These are phyloP conservation scores for Sogatella furcifera DNA, from an alignment of 1,140 invertebrate species.

Conservation along the genomic window DNA sequence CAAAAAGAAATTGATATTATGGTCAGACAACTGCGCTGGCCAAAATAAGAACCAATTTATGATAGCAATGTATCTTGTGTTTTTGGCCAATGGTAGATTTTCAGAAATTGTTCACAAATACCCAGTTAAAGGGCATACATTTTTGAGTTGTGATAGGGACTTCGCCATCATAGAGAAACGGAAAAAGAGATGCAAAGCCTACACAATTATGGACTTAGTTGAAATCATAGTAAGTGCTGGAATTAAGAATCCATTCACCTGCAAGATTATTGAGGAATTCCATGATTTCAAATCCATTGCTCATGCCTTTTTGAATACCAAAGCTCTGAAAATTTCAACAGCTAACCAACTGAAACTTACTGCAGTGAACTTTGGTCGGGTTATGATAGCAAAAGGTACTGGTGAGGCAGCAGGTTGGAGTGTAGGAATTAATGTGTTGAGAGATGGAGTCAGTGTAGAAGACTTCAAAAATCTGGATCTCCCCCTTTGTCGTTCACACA, in stretches of 20 bases:
- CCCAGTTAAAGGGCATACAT: constrained; percentile 10
- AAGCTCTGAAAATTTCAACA: constrained; percentile 2
- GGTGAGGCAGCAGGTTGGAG: constrained; percentile 1
- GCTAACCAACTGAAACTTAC: neutral
- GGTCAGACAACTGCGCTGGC: constrained; percentile 7
- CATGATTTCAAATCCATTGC: neutral
- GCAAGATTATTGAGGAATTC: constrained; percentile 3
- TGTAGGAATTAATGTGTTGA: constrained; percentile 3
- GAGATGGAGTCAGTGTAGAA: neutral
- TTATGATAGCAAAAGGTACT: constrained; percentile 7
- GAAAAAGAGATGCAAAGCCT: neutral
- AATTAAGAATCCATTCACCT: constrained; percentile 5
- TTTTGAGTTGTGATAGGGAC: constrained; percentile 7
- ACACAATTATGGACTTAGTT: constrained; percentile 7
- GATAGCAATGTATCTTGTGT: constrained; percentile 1
- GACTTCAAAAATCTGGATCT: constrained; percentile 5
- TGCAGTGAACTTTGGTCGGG: neutral
- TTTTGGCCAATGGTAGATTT: constrained; percentile 3
- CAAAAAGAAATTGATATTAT: constrained; percentile 1
- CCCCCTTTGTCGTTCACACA: neutral
- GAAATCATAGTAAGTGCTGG: neutral
- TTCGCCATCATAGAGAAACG: constrained; percentile 3
- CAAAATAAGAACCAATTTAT: constrained; percentile 11
- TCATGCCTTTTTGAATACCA: neutral
- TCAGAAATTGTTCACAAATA: constrained; percentile 6